Percentiles rank a stretch among this genome's conserved stretches.
phyloP scores from a whole-genome alignment of 2,113 vertebrate genomes.

The Xiphophorus couchianus region DNA sequence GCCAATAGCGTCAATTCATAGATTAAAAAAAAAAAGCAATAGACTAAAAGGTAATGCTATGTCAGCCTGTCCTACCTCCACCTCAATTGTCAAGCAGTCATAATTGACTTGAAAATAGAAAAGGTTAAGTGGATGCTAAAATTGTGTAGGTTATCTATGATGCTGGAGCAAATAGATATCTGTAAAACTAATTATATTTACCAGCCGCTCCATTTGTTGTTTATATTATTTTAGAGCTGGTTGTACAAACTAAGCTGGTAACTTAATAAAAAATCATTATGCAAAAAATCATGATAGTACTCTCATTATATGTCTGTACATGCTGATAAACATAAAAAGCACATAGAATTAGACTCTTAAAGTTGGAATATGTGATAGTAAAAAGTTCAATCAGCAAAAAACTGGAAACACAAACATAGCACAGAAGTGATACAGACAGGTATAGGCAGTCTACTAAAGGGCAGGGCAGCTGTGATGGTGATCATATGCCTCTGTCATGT shows the following conservation, averaged over 20 bases:
- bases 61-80: background rate
- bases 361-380: background rate
- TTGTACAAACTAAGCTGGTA: conserved; percentile 13
- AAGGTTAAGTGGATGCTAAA: background rate
- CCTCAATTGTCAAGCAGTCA: background rate
- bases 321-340: background rate
- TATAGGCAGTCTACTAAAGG: conserved; percentile 3
- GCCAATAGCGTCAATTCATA: no score
- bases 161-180: background rate
- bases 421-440: background rate
- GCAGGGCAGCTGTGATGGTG: conserved; percentile 7
- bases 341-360: background rate
- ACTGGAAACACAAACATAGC: background rate
- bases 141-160: background rate
- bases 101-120: background rate
- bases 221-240: conserved; percentile 6
- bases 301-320: background rate
- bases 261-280: conserved; percentile 2
- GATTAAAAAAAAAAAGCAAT: no score
- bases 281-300: background rate
- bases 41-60: no score
- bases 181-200: conserved; percentile 14
- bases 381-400: background rate
- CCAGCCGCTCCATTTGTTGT: conserved; percentile 27
- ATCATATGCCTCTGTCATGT: conserved; percentile 4